Base-by-base conservation (phyloP, 2,113 vertebrate species). In the Alethe castanea region DNA sequence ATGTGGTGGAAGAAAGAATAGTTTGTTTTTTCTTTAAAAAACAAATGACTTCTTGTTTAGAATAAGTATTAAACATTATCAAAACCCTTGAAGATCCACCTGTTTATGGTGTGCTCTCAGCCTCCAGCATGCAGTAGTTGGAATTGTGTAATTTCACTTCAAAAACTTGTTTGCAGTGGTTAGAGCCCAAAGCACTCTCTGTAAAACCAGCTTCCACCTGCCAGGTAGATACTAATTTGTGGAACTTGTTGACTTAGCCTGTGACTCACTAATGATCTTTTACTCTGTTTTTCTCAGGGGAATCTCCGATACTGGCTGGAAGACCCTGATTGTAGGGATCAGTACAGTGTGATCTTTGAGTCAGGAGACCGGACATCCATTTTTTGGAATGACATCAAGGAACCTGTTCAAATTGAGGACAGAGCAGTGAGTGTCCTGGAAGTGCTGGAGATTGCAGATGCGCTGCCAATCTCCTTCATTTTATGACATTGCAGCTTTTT, bases 311-410 rank as follows among this genome's bases (percentile, higher is more conserved):
- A 99, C 85, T 99, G 99, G 99, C 97, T 99, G 26, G 99, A 99
- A 95, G 99, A 99, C 74, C 89, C 98, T 10, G 99, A 99, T 20
- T 99, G 99, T 53, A 98, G 99, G 72, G 99, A 99, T 97, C 99
- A 99, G 91, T 99, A 99, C 97, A 99, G 99, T 26, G 99, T 99
- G 61, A 99, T 99, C 91, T 99, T 99, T n/a, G 99, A 99, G 97
- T 98, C 99, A 6, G 99, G 99, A 76, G 99, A 99, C 87, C 97
- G 99, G 59, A 99, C 99, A 0, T 98, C 98, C 89, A 99, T 99
- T 90, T 99, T 99, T 88, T 97, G 98, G 95, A 99, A 99, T 36
- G 99, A 99, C 12, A 98, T 98, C 42, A 99, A 99, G 90, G 99
- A 99, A 25, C 98, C 99, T 7, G 98, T 99, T 72, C 96, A 97